A percentile compares a stretch with the other conserved stretches of the same genome.
These are phyloP conservation scores for Trissolcus japonicus DNA, from an alignment of 2,888 invertebrate species.

Conservation along the genomic window DNA sequence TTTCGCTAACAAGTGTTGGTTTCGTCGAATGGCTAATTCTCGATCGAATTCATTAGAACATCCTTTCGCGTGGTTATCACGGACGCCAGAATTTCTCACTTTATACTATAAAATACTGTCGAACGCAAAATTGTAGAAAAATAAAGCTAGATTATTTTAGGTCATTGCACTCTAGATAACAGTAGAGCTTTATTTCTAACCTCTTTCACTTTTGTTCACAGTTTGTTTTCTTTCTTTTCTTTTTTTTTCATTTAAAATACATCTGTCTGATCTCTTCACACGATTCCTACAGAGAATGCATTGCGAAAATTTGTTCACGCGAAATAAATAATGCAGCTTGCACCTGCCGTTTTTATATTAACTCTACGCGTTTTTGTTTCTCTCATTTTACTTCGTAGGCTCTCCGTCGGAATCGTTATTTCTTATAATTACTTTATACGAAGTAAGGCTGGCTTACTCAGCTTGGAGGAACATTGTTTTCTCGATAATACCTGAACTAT, in stretches of 20 bases:
- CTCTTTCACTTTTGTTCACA: conserved; percentile 22
- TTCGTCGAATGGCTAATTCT: conserved; percentile 1
- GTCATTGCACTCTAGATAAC: conserved; percentile 59
- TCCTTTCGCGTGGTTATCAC: too few relatives aligned
- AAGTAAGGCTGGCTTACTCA: conserved; percentile 76
- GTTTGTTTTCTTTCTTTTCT: conserved; percentile 5
- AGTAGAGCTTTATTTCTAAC: conserved; percentile 29
- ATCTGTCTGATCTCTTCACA: conserved; percentile 27
- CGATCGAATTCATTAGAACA: too few relatives aligned
- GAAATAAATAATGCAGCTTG: conserved; percentile 44
- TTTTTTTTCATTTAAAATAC: conserved; percentile 30
- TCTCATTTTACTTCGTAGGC: conserved; percentile 6
- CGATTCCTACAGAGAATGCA: conserved; percentile 29
- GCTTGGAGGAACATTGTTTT: conserved; percentile 76
- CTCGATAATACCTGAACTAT: conserved; percentile 62
- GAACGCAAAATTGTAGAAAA: conserved; percentile 73
- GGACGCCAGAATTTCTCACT: conserved; percentile 6
- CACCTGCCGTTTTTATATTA: conserved; percentile 35
- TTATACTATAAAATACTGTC: conserved; percentile 68
- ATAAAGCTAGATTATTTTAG: conserved; percentile 71
- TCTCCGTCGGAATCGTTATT: conserved; percentile 44
- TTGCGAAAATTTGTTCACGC: conserved; percentile 18
- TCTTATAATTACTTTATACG: conserved; percentile 63
- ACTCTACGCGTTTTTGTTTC: conserved; percentile 14
- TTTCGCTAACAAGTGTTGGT: conserved; percentile 23